Evolutionary conservation across 2,113 vertebrate species (phyloP), one percentile per base, ranked within the genome.

Genomic region (Heliornis fulica): DNA sequence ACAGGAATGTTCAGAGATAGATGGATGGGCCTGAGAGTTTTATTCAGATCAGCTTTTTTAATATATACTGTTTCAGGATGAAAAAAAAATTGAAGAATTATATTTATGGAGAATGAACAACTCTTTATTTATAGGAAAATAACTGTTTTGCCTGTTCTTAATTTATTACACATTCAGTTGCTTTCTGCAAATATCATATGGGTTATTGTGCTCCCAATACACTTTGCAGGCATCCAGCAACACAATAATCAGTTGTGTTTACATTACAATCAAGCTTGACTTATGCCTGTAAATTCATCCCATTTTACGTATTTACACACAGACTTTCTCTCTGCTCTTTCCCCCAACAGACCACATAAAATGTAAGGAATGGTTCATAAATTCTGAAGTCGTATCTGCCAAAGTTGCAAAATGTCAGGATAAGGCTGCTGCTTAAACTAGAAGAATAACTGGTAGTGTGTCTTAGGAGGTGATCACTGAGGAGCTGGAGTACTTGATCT

Each of bases 171-270:
- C 40, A 66, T 68, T 78, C 2, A 1, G 21, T 64, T 91, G 45
- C 77, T 91, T 92, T 92, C 77, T 76, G 83, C 81, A 68, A 60
- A 26, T 76, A 69, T 87, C 70, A 51, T 31, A 68, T 5, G 19
- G 61, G 43, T 43, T 84, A 43, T 66, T 69, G 63, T 87, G 48
- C 32, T 91, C 78, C 60, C 91, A 82, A 89, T 75, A 60, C 40
- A 68, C 10, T 93, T 87, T 43, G 65, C 53, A 94, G 83, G 43
- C 69, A 68, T 91, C 77, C 68, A 92, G 45, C 59, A 91, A 87
- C 48, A 85, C 15, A 79, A 87, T 72, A 92, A 95, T 95, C 92
- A 77, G 83, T 65, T 71, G 32, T 91, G 83, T 95, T 95, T 96
- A 96, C 61, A 45, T 82, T 87, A 79, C 83, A 94, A 75, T 94